A percentile compares a stretch with the other conserved stretches of the same genome.
These are phyloP conservation scores for Lineus longissimus DNA, from an alignment of 1,140 invertebrate genomes.

Conservation along the genomic window DNA sequence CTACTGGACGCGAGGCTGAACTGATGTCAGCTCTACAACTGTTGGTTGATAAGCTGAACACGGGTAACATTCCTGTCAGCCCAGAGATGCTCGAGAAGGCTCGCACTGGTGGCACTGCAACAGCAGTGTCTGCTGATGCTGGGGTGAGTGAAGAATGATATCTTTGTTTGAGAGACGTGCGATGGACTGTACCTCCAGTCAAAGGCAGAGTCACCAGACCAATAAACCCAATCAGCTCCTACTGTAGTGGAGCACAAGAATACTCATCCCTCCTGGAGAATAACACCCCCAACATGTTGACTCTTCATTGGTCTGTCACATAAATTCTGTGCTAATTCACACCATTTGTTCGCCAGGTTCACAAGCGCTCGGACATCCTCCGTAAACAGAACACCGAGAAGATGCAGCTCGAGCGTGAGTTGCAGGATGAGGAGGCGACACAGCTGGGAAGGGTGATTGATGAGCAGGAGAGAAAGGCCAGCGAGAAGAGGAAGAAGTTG, in stretches of 20 bases:
- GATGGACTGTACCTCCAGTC: too few relatives aligned
- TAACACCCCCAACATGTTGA: too few relatives aligned
- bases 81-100: constrained; percentile 19
- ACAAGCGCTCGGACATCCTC: constrained; percentile 12
- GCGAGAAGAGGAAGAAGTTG: constrained; percentile 26
- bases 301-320: too few relatives aligned
- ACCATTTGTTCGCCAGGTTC: too few relatives aligned
- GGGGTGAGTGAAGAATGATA: too few relatives aligned
- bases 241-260: too few relatives aligned
- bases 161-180: too few relatives aligned
- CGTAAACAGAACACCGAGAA: constrained; percentile 40
- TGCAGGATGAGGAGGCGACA: constrained; percentile 37
- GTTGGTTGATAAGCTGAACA: constrained; percentile 40
- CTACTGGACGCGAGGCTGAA: constrained; percentile 34
- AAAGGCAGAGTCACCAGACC: too few relatives aligned
- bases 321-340: too few relatives aligned
- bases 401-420: constrained; percentile 38
- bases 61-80: constrained; percentile 41
- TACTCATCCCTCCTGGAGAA: too few relatives aligned
- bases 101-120: background rate
- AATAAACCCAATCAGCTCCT: too few relatives aligned
- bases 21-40: constrained; percentile 42
- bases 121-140: background rate
- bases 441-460: constrained; percentile 27
- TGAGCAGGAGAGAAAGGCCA: constrained; percentile 30